Conservation (phyloP, 2,888 invertebrate genomes). For the Andrena praecox region DNA sequence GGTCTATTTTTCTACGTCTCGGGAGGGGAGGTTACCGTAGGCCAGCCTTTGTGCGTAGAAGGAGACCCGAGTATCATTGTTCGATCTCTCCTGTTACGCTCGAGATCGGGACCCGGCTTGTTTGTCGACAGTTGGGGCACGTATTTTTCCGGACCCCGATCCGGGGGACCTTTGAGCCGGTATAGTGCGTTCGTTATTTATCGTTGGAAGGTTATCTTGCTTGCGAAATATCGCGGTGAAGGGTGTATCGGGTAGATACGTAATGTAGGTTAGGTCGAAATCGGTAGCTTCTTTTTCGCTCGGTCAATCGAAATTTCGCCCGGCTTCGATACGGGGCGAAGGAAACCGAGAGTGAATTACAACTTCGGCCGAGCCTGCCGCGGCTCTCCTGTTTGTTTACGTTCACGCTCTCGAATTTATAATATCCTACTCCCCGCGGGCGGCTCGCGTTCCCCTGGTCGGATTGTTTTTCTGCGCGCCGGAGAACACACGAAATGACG, state of each 20-base stretch:
- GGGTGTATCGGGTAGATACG: neutral
- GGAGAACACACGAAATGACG: conserved; percentile 24
- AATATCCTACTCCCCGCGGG: neutral
- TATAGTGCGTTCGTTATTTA: neutral
- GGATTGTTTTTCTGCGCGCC: conserved; percentile 25
- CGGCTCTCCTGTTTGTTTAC: conserved; percentile 39
- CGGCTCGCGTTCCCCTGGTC: conserved; percentile 21
- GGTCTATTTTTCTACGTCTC: conserved; percentile 6
- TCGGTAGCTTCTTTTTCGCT: neutral
- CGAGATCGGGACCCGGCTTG: neutral
- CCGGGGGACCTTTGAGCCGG: neutral
- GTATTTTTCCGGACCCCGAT: neutral
- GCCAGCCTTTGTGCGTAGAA: conserved; percentile 35
- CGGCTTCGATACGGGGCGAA: conserved; percentile 1
- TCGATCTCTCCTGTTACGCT: neutral
- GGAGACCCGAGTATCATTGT: conserved; percentile 25
- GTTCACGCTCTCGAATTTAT: conserved; percentile 41
- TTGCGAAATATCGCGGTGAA: neutral
- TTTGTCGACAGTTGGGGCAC: neutral
- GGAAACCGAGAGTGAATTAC: conserved; percentile 52
- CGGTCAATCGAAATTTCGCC: neutral
- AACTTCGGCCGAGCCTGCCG: conserved; percentile 7
- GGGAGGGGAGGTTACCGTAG: conserved; percentile 7
- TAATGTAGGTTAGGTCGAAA: neutral
- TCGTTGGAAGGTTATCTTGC: neutral